Conservation (phyloP, 2,113 vertebrate species). For the Notarius quadriscutis region DNA sequence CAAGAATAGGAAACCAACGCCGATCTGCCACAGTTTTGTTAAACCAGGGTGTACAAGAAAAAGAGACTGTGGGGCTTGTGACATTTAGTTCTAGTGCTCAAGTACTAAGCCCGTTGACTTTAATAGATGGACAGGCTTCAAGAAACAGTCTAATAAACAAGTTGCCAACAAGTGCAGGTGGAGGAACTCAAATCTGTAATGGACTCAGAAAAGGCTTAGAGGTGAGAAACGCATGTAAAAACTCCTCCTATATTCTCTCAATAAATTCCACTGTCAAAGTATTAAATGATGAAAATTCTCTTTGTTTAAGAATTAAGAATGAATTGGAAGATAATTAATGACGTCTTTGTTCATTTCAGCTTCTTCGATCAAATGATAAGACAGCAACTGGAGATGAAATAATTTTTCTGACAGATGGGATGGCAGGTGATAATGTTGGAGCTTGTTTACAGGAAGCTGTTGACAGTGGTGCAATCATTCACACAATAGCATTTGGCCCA, state of each 20-base stretch:
- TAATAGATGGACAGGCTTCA: conserved; percentile 19
- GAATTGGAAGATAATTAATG: neutral
- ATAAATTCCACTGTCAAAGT: neutral
- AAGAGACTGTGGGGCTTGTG: conserved; percentile 65
- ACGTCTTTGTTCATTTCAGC: conserved; percentile 51
- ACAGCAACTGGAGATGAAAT: conserved; percentile 64
- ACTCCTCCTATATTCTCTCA: neutral
- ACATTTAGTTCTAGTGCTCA: neutral
- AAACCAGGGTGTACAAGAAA: conserved; percentile 62
- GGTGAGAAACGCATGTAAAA: conserved; percentile 6
- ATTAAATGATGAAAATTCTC: no score
- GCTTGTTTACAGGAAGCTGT: conserved; percentile 49
- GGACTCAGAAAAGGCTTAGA: conserved; percentile 39
- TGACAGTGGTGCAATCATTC: conserved; percentile 62
- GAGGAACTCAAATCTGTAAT: neutral
- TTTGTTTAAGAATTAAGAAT: no score
- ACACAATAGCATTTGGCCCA: conserved; percentile 66
- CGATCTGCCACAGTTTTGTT: conserved; percentile 71
- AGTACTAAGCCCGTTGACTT: neutral
- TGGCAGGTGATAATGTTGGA: neutral
- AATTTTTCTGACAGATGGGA: conserved; percentile 66
- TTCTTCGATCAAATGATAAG: conserved; percentile 56
- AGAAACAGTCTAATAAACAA: conserved; percentile 14
- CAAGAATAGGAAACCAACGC: conserved; percentile 52
- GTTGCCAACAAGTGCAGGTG: neutral